Conservation (phyloP, 2,113 vertebrate genomes). For the Gavia stellata region DNA sequence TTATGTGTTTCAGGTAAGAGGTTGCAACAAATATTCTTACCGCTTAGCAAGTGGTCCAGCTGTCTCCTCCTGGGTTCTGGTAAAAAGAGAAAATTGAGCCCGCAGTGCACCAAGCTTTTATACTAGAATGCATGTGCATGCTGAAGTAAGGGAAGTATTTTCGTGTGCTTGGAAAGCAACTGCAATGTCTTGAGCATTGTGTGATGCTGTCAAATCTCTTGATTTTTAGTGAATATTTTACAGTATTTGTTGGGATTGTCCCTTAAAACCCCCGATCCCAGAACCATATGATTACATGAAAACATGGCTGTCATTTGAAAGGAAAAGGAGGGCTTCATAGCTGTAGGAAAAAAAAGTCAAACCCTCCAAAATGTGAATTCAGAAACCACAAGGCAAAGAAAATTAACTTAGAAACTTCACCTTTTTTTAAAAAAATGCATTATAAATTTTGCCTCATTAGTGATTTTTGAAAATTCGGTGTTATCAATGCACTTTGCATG, state of each 20-base stretch:
- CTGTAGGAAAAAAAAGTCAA: not conserved
- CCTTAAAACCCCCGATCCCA: not conserved
- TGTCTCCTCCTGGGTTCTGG: rapidly evolving
- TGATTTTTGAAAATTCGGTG: not conserved
- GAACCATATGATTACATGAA: not conserved
- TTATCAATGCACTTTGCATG: not conserved
- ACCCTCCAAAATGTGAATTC: not conserved
- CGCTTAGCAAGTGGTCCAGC: not conserved
- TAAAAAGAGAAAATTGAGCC: not conserved
- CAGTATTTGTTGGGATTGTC: not conserved
- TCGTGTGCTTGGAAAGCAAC: rapidly evolving
- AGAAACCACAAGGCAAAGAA: not conserved
- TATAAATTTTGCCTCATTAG: not conserved
- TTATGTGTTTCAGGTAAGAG: constrained; percentile 29
- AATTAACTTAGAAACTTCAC: not conserved
- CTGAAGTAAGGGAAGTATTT: not conserved
- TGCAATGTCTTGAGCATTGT: not conserved
- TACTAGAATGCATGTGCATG: not conserved
- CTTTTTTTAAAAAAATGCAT: not conserved
- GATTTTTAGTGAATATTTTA: not conserved
- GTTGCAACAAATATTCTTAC: not conserved
- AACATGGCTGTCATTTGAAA: not conserved
- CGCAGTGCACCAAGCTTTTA: not conserved
- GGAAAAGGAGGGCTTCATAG: not conserved
- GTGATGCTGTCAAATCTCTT: not conserved